phyloP scores from a whole-genome alignment of 1,140 invertebrate species.

The Lasioglossum albipes region DNA sequence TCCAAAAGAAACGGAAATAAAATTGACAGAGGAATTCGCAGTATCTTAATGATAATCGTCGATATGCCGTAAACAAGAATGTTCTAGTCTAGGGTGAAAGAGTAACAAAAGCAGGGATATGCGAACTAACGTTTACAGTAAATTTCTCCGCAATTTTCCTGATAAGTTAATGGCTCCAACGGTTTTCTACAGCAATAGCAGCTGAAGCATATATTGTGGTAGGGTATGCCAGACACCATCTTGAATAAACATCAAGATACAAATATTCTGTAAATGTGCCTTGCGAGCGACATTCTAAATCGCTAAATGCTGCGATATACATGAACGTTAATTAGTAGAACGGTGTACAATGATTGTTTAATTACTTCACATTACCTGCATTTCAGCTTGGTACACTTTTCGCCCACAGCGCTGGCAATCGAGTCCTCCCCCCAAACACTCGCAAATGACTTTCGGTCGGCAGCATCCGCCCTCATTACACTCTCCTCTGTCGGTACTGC shows the following conservation, averaged over 20 bases:
- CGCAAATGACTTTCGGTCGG: conserved; percentile 59
- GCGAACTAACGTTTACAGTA: conserved; percentile 80
- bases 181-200: conserved; percentile 80
- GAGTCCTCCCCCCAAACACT: conserved; percentile 71
- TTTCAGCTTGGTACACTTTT: conserved; percentile 75
- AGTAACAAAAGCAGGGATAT: not conserved
- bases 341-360: not conserved
- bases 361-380: conserved; percentile 67
- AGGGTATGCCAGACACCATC: conserved; percentile 76
- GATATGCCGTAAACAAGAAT: not conserved
- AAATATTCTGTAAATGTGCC: not conserved
- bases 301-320: too few relatives aligned
- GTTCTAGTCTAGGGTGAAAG: conserved; percentile 29
- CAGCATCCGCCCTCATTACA: conserved; percentile 29
- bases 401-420: conserved; percentile 73
- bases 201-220: conserved; percentile 80
- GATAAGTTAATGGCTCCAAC: conserved; percentile 77
- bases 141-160: conserved; percentile 79
- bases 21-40: not conserved
- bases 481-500: conserved; percentile 22
- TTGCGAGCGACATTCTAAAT: too few relatives aligned
- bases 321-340: not conserved
- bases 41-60: not conserved
- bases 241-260: conserved; percentile 36
- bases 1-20: conserved; percentile 26